These are phyloP conservation scores for Micromesistius poutassou DNA, from an alignment of 2,797 vertebrate genomes.

Conservation along the genomic window DNA sequence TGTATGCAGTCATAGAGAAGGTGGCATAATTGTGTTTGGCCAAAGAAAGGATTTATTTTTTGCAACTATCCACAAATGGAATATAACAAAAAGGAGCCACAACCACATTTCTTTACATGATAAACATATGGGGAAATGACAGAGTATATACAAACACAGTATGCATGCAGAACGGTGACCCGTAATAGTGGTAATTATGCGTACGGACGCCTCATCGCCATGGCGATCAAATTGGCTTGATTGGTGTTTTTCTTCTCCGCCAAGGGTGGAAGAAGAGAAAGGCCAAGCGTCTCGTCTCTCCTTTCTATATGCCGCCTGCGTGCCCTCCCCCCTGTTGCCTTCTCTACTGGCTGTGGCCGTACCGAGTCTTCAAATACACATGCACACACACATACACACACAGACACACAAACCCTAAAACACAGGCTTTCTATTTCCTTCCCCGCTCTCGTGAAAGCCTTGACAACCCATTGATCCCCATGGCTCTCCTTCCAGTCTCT, in stretches of 20 bases:
- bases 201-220: neutral
- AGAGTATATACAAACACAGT: neutral
- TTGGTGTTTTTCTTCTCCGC: neutral
- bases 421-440: slow-evolving; percentile 10
- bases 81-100: neutral
- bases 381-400: neutral
- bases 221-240: neutral
- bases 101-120: neutral
- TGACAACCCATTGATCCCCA: neutral
- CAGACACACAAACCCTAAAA: neutral
- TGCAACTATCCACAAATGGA: neutral
- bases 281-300: neutral
- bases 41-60: neutral
- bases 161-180: too few species aligned
- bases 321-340: too few species aligned
- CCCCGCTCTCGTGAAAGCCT: slow-evolving; percentile 22
- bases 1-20: neutral
- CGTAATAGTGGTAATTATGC: neutral
- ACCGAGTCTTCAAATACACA: neutral
- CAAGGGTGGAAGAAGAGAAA: neutral
- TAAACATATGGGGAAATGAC: neutral
- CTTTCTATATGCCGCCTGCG: neutral
- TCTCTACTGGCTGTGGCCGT: neutral
- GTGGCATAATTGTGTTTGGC: neutral
- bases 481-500: neutral